Conservation (phyloP, 2,888 invertebrate genomes). For the Dyspetes luteomarginatus region DNA sequence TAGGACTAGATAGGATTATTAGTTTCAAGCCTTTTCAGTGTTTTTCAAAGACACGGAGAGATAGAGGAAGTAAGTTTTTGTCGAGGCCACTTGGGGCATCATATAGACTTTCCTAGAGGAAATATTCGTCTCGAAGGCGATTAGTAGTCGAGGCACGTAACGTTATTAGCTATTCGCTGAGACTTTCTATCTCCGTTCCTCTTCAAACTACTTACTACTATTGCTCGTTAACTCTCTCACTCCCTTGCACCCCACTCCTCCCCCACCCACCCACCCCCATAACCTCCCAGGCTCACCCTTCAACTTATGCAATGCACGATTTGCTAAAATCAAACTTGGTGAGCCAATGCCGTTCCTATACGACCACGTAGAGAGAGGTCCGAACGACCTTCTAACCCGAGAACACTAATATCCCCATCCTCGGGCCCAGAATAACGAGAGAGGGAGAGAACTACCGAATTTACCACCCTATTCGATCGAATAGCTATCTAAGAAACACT, state of each 20-base stretch:
- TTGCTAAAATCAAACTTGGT: conserved; percentile 74
- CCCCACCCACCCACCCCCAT: neutral
- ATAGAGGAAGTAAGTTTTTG: neutral
- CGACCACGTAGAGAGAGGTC: conserved; percentile 42
- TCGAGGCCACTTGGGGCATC: conserved; percentile 33
- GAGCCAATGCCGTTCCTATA: conserved; percentile 39
- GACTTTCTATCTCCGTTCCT: conserved; percentile 35
- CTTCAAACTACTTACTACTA: neutral
- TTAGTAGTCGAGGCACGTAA: conserved; percentile 80
- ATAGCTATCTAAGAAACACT: conserved; percentile 52
- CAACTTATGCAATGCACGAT: conserved; percentile 54
- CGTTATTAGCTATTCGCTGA: conserved; percentile 79
- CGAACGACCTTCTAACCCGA: conserved; percentile 58
- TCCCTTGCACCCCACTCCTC: neutral
- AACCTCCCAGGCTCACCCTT: conserved; percentile 28
- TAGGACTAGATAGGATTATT: too few species aligned
- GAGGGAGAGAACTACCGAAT: conserved; percentile 43
- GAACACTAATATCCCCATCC: conserved; percentile 35
- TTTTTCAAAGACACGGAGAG: neutral
- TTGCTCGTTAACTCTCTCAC: conserved; percentile 21
- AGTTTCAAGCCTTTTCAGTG: too few species aligned
- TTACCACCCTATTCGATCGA: conserved; percentile 54
- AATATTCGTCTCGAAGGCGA: conserved; percentile 74
- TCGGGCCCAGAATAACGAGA: neutral
- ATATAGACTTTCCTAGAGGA: conserved; percentile 59